phyloP scores from a whole-genome alignment of 1,140 invertebrate genomes.

The Oreohelix idahoensis region DNA sequence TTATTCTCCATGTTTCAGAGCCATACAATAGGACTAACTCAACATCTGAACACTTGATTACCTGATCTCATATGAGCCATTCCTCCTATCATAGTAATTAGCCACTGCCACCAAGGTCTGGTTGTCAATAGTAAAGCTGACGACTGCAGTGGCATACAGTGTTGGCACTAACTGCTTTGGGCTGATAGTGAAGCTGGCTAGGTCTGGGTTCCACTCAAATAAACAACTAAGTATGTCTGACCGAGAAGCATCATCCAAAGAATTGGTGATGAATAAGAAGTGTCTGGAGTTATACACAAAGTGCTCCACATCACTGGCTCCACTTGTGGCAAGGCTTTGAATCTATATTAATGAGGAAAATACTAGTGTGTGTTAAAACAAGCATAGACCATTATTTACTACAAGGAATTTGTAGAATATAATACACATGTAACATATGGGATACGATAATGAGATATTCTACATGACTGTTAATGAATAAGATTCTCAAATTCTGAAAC shows the following conservation, averaged over 20 bases:
- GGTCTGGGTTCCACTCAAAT: slow-evolving; percentile 57
- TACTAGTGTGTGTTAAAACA: neutral
- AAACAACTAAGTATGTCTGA: slow-evolving; percentile 57
- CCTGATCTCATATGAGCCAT: slow-evolving; percentile 54
- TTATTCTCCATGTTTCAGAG: no score
- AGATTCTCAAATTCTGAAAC: no score
- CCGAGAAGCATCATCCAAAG: slow-evolving; percentile 58
- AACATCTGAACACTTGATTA: no score
- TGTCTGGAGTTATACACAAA: slow-evolving; percentile 49
- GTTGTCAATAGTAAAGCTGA: slow-evolving; percentile 53
- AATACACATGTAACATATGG: no score
- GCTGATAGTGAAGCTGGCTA: slow-evolving; percentile 49
- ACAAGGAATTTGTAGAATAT: no score
- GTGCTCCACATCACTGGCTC: slow-evolving; percentile 59
- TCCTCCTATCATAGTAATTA: slow-evolving; percentile 60
- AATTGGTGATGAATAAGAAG: slow-evolving; percentile 63
- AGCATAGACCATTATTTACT: no score
- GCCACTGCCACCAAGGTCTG: slow-evolving; percentile 62
- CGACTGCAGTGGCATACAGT: slow-evolving; percentile 55
- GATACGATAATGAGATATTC: no score
- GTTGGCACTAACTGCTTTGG: slow-evolving; percentile 56
- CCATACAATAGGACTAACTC: no score
- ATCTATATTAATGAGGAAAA: slow-evolving; percentile 44
- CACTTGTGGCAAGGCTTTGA: slow-evolving; percentile 62
- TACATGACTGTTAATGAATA: no score